Evolutionary conservation across 2,797 vertebrate species (phyloP).

Genomic region (Helostoma temminkii): DNA sequence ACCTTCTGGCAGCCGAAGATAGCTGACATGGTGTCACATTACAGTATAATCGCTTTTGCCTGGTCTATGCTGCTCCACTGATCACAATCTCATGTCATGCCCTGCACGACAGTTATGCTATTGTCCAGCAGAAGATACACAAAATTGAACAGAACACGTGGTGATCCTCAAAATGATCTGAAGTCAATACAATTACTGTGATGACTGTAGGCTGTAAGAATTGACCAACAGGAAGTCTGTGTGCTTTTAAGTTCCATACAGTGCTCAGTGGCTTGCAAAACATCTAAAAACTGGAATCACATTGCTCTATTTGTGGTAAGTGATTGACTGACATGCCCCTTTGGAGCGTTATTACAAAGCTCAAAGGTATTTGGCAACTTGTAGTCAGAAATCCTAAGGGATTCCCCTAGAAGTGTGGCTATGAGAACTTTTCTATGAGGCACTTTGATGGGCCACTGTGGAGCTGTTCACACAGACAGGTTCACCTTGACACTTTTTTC

Average conservation of each 20-base stretch:
- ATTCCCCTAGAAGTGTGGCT: constrained; percentile 25
- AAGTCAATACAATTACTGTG: neutral
- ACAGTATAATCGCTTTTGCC: constrained; percentile 26
- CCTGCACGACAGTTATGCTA: neutral
- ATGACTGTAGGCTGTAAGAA: neutral
- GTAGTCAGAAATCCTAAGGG: constrained; percentile 20
- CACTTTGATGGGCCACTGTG: neutral
- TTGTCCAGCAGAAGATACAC: neutral
- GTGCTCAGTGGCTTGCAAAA: neutral
- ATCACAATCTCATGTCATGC: neutral
- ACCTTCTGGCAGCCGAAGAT: constrained; percentile 27
- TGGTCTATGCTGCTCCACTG: constrained; percentile 2
- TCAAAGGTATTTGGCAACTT: constrained; percentile 30
- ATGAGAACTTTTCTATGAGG: constrained; percentile 23
- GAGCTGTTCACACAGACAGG: constrained; percentile 13
- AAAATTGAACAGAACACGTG: neutral
- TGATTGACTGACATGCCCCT: constrained; percentile 34
- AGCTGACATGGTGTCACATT: constrained; percentile 22
- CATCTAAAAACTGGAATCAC: constrained; percentile 4
- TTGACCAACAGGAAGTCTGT: neutral
- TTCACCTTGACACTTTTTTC: constrained; percentile 42
- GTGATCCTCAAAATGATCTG: neutral
- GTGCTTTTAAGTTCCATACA: constrained; percentile 4
- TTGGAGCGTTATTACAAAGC: constrained; percentile 16
- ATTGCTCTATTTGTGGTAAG: constrained; percentile 9